Evolutionary conservation across 1,140 invertebrate genomes (phyloP), one percentile per base, ranked within the genome.

Genomic region (Hyles euphorbiae): DNA sequence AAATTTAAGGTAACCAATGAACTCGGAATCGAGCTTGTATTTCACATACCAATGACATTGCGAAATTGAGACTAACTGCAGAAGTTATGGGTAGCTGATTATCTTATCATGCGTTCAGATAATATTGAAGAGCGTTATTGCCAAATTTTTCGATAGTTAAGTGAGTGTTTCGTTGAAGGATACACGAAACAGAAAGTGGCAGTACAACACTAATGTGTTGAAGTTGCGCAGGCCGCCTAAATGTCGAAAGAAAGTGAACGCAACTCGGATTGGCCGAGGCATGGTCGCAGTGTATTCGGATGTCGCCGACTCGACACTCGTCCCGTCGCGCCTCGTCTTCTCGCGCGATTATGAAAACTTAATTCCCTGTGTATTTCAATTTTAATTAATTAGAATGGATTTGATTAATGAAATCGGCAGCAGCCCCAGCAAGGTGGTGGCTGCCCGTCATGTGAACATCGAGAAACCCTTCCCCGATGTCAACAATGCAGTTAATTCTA

Each of bases 191-290:
- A 34, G 50, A 52, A 52, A 53, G 52, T 60, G 63, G 48, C 58
- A 59, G 60, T 68, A 75, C 76, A 78, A 70, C 77, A 77, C 75
- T 75, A 76, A 34, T 22, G 47, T 40, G 46, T 48, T 34, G 43
- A 61, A 63, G 72, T 83, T 83, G 77, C 83, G 80, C 74, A 79
- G 69, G 58, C 61, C 53, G 73, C 73, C 60, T 61, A 76, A 81
- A 80, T 86, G 81, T 81, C 80, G 83, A 86, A 86, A 86, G 83
- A 86, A 86, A 86, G 83, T 84, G 81, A 86, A 72, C 74, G 81
- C 74, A 75, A 72, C 64, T 56, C 45, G 53, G 33, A 53, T 22
- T 48, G 45, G 9, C 54, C 45, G 43, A 56, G 32, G 46, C 58
- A 33, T 43, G 47, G 34, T 43, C 48, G 54, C 67, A 73, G 67